phyloP scores from a whole-genome alignment of 2,888 invertebrate species.

The Mythimna albipuncta region DNA sequence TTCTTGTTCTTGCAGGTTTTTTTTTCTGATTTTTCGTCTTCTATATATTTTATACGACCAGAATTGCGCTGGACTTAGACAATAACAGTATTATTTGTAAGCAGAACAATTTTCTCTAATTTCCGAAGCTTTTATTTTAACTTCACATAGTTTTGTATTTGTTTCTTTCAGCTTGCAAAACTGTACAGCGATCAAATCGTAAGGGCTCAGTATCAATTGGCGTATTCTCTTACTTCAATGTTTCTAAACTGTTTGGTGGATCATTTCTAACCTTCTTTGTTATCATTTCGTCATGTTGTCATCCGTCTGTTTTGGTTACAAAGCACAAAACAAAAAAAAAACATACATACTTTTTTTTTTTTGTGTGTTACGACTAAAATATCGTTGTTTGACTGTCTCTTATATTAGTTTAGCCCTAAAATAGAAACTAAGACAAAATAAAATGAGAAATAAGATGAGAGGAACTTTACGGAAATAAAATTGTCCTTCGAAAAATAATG shows the following conservation, averaged over 20 bases:
- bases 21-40: too few relatives aligned
- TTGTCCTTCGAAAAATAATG: neutral
- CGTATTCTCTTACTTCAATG: slow-evolving; percentile 62
- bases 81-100: neutral
- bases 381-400: too few relatives aligned
- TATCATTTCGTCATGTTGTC: slow-evolving; percentile 22
- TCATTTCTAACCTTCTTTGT: slow-evolving; percentile 68
- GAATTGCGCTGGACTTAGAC: slow-evolving; percentile 8
- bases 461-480: too few relatives aligned
- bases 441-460: too few relatives aligned
- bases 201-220: slow-evolving; percentile 80
- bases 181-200: slow-evolving; percentile 89
- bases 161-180: slow-evolving; percentile 89
- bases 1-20: neutral
- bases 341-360: too few relatives aligned
- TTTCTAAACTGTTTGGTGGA: slow-evolving; percentile 66
- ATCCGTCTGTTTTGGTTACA: slow-evolving; percentile 60
- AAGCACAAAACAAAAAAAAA: neutral
- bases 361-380: too few relatives aligned
- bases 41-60: too few relatives aligned
- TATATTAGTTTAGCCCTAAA: too few relatives aligned
- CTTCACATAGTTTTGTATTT: slow-evolving; percentile 69
- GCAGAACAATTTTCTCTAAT: slow-evolving; percentile 3
- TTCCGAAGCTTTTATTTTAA: slow-evolving; percentile 50
- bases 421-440: too few relatives aligned